Percentiles rank a stretch among this genome's conserved stretches.
phyloP scores from a whole-genome alignment of 1,140 invertebrate species.

The Macrobrachium rosenbergii region DNA sequence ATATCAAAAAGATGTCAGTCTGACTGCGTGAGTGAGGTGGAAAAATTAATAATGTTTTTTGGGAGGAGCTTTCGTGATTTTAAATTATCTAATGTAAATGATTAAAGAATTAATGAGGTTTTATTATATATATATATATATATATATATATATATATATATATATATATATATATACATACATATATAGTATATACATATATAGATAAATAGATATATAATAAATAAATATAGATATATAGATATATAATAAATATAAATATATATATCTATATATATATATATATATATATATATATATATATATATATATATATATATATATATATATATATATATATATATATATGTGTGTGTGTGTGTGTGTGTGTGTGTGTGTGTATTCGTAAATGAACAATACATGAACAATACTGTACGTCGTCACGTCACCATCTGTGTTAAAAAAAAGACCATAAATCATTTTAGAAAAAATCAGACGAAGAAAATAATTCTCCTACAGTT shows the following conservation, averaged over 20 bases:
- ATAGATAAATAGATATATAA: too few species aligned
- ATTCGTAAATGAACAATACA: neutral
- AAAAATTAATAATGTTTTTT: too few species aligned
- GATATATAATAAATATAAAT: slow-evolving; percentile 20
- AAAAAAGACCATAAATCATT: too few species aligned
- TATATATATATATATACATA: slow-evolving; percentile 28
- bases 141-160: slow-evolving; percentile 32
- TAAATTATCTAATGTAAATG: too few species aligned
- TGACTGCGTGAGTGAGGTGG: too few species aligned
- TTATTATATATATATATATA: slow-evolving; percentile 33
- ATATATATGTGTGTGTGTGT: neutral
- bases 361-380: neutral
- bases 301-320: slow-evolving; percentile 40
- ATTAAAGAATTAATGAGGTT: too few species aligned
- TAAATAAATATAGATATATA: too few species aligned
- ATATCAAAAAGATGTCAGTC: too few species aligned
- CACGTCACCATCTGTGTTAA: neutral
- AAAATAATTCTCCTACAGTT: too few species aligned
- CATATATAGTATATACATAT: slow-evolving; percentile 12
- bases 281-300: slow-evolving; percentile 37
- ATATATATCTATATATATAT: slow-evolving; percentile 41
- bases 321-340: slow-evolving; percentile 35
- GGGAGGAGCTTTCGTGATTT: too few species aligned
- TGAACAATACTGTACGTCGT: too few species aligned
- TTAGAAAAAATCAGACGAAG: too few species aligned